These are phyloP conservation scores for Hoplodrina ambigua DNA, from an alignment of 2,888 invertebrate genomes.

Conservation along the genomic window DNA sequence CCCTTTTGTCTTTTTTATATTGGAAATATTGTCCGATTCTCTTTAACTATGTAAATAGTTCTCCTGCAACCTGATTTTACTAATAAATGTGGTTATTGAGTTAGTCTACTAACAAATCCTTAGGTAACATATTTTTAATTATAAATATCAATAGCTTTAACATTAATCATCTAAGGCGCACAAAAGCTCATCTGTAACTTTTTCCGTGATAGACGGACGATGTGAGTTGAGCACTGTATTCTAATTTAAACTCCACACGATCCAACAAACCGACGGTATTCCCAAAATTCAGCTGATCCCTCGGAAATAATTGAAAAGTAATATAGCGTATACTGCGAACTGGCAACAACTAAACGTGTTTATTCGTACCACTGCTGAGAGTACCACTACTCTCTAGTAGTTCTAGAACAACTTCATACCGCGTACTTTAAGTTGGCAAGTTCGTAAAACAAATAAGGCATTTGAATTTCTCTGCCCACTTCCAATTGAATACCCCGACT, in stretches of 20 bases:
- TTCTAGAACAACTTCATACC: constrained; percentile 64
- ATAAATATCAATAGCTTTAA: too few species aligned
- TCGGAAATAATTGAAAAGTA: constrained; percentile 58
- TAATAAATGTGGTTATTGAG: background rate
- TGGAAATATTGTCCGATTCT: too few species aligned
- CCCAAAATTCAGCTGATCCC: constrained; percentile 36
- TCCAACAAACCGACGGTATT: constrained; percentile 8
- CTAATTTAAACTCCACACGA: constrained; percentile 31
- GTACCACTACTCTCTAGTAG: constrained; percentile 44
- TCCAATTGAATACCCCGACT: constrained; percentile 65
- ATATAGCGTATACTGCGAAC: constrained; percentile 44
- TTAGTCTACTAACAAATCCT: too few species aligned
- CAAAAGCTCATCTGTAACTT: constrained; percentile 22
- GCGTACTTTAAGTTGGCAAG: constrained; percentile 60
- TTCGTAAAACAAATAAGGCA: constrained; percentile 67
- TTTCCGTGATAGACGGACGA: constrained; percentile 1
- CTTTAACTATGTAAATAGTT: background rate
- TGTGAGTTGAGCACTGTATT: constrained; percentile 4
- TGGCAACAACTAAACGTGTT: constrained; percentile 56
- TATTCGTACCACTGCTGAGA: constrained; percentile 53
- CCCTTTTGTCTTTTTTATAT: too few species aligned
- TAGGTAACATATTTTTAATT: too few species aligned
- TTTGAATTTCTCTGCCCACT: constrained; percentile 70
- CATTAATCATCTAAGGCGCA: too few species aligned
- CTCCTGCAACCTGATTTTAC: too few species aligned